phyloP scores from a whole-genome alignment of 2,888 invertebrate species.

The Liodrosophila aerea region DNA sequence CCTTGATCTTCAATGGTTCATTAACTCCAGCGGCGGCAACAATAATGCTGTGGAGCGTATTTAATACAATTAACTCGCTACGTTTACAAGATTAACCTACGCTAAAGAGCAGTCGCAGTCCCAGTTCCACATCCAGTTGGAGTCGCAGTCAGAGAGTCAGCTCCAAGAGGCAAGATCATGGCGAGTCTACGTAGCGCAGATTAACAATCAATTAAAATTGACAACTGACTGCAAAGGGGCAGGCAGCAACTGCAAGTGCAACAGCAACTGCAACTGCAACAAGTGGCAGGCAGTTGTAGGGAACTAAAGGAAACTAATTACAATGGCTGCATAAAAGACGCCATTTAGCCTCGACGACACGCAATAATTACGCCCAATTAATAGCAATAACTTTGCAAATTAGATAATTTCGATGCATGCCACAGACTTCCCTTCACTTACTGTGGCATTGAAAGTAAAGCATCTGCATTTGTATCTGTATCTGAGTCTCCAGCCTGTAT shows the following conservation, averaged over 20 bases:
- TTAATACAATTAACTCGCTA: constrained; percentile 76
- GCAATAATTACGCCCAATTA: constrained; percentile 80
- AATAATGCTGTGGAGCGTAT: constrained; percentile 68
- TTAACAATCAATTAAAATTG: constrained; percentile 81
- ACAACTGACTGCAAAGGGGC: constrained; percentile 59
- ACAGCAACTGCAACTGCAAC: constrained; percentile 24
- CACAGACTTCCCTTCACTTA: background rate
- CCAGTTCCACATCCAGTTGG: too few species aligned
- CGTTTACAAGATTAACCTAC: constrained; percentile 74
- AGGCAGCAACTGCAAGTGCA: constrained; percentile 4
- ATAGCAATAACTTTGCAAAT: constrained; percentile 80
- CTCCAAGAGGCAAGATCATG: constrained; percentile 48
- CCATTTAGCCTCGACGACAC: constrained; percentile 69
- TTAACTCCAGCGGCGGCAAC: constrained; percentile 61
- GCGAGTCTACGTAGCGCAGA: constrained; percentile 66
- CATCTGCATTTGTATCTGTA: constrained; percentile 11
- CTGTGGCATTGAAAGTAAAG: constrained; percentile 48
- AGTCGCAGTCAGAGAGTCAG: constrained; percentile 1
- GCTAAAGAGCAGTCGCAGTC: constrained; percentile 9
- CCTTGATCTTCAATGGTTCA: constrained; percentile 79
- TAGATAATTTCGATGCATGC: constrained; percentile 74
- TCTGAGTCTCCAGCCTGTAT: constrained; percentile 5
- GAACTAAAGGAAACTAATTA: constrained; percentile 66
- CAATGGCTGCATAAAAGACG: constrained; percentile 72
- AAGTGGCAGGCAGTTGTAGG: constrained; percentile 17